Conservation (phyloP, 2,113 vertebrate species). For the Cricetomys ansorgei region DNA sequence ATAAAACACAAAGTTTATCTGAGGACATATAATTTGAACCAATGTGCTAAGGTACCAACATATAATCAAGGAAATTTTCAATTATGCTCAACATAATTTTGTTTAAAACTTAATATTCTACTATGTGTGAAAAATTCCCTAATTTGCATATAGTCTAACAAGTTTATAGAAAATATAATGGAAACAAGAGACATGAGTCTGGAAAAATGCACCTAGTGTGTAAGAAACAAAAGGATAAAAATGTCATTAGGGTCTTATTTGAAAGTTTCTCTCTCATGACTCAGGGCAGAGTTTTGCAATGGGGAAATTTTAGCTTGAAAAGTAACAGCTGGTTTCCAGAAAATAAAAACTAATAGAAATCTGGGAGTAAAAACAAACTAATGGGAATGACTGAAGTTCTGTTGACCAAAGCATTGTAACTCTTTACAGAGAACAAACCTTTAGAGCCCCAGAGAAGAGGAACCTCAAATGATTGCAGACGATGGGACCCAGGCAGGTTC, state of each 20-base stretch:
- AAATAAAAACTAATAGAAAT: not conserved
- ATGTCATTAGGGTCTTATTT: not conserved
- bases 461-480: not conserved
- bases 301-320: not conserved
- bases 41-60: not conserved
- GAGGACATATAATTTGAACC: not conserved
- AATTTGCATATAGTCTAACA: not conserved
- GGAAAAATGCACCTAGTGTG: not conserved
- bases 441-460: not conserved
- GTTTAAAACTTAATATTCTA: not conserved
- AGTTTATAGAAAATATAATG: conserved; percentile 6
- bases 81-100: not conserved
- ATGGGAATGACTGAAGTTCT: not conserved
- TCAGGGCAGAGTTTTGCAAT: not conserved
- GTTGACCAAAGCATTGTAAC: not conserved
- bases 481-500: not conserved
- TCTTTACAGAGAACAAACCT: not conserved
- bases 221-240: not conserved
- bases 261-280: not conserved
- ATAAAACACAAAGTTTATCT: not conserved
- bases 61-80: not conserved
- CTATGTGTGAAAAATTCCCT: not conserved
- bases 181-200: not conserved
- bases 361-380: not conserved
- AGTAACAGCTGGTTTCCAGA: not conserved